phyloP scores from a whole-genome alignment of 2,888 invertebrate species.

The Slavum lentiscoides region DNA sequence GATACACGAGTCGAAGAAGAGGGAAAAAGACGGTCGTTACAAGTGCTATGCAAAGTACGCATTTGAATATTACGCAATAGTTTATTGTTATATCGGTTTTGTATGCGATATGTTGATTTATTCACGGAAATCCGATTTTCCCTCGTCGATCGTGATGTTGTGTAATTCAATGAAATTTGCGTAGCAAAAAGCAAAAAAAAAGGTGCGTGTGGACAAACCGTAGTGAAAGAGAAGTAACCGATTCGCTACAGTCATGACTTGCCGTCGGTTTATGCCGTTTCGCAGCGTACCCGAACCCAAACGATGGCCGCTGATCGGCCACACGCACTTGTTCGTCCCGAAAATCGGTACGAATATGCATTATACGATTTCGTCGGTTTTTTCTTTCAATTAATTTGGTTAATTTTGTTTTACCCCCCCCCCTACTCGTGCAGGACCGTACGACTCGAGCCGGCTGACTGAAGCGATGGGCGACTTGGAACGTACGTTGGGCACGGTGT shows the following conservation, averaged over 20 bases:
- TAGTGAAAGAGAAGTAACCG: too few relatives aligned
- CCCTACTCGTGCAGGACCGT: slow-evolving; percentile 58
- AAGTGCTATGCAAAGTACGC: too few relatives aligned
- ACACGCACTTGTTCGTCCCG: slow-evolving; percentile 60
- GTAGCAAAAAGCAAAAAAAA: too few relatives aligned
- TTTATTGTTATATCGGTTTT: too few relatives aligned
- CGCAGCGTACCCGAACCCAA: slow-evolving; percentile 54
- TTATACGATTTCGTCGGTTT: not conserved
- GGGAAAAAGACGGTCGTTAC: too few relatives aligned
- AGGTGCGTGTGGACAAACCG: too few relatives aligned
- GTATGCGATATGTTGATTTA: too few relatives aligned
- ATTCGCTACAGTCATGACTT: not conserved
- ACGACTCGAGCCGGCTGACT: slow-evolving; percentile 60
- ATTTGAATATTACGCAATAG: too few relatives aligned
- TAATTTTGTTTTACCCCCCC: slow-evolving; percentile 54
- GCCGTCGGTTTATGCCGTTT: slow-evolving; percentile 25
- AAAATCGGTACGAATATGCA: slow-evolving; percentile 56
- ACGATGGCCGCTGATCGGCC: slow-evolving; percentile 59
- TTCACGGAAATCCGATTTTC: too few relatives aligned
- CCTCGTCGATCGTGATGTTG: too few relatives aligned
- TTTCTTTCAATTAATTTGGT: not conserved
- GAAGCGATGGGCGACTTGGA: slow-evolving; percentile 62
- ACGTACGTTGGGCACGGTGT: slow-evolving; percentile 62
- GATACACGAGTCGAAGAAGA: too few relatives aligned
- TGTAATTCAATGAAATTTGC: too few relatives aligned